Conservation (phyloP, 2,797 vertebrate species). For the Gambelia wislizenii region DNA sequence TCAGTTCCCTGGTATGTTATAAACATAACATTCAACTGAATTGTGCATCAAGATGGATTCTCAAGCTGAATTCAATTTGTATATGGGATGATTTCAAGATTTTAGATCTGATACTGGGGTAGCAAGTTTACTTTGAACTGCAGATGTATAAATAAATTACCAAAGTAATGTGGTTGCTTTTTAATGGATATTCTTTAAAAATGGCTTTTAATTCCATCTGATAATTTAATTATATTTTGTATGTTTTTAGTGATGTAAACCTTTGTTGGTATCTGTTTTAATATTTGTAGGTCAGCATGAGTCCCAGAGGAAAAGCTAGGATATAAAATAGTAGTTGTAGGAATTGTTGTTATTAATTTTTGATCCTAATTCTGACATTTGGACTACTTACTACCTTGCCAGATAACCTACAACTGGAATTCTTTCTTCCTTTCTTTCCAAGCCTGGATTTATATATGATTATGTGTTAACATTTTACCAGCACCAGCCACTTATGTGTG, state of each 20-base stretch:
- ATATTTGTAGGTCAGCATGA: too few species aligned
- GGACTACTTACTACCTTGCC: too few species aligned
- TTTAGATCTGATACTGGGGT: not conserved
- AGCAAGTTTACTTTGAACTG: not conserved
- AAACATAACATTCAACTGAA: not conserved
- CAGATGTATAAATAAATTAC: not conserved
- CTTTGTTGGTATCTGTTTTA: too few species aligned
- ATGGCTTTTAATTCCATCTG: too few species aligned
- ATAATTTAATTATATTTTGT: too few species aligned
- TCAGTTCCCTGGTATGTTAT: not conserved
- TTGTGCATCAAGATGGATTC: not conserved
- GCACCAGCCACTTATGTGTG: slow-evolving; percentile 74
- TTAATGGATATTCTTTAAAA: too few species aligned
- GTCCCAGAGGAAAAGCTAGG: too few species aligned
- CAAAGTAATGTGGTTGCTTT: not conserved
- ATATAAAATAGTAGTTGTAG: too few species aligned
- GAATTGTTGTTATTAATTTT: not conserved
- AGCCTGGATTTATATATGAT: slow-evolving; percentile 69
- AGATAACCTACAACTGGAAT: not conserved
- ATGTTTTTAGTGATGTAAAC: too few species aligned
- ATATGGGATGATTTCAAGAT: not conserved
- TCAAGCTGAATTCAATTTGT: not conserved
- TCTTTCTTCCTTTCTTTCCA: slow-evolving; percentile 39
- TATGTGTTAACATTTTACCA: slow-evolving; percentile 72
- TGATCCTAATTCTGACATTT: not conserved